Evolutionary conservation across 2,888 invertebrate genomes (phyloP), one percentile per base, ranked within the genome.

Genomic region (Yponomeuta sedellus): DNA sequence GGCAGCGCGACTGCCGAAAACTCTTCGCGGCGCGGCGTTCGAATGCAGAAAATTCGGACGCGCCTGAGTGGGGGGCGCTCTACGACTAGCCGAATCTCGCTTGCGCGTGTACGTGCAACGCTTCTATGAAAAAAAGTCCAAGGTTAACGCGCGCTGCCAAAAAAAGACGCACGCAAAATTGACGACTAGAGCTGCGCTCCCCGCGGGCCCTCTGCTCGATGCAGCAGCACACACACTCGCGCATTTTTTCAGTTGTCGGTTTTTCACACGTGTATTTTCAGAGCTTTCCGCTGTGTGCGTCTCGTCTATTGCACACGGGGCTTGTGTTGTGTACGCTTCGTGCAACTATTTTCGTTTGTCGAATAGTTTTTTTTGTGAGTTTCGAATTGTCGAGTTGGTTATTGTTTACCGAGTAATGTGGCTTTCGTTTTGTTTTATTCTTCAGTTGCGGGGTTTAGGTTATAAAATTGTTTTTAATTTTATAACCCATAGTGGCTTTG

Each of bases 41-140:
- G 85, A 90, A 89, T 91, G 91, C 91, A 91, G 90, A 91, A 90
- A 89, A 88, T 88, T 90, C 82, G 85, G 88, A 86, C 88, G 88
- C 85, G 85, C 73, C 80, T 52, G 88, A 86, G 89, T 86, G 88
- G 89, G 89, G 90, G 88, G 85, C 87, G 88, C 83, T 88, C 90
- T 89, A 85, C 83, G 89, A 83, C 89, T 89, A 88, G 86, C 83
- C 88, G 83, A 88, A 88, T 85, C 86, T 86, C 85, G 87, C 77
- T 86, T 85, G 87, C 77, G 87, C 85, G 88, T 76, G 86, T 89
- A 90, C 90, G 88, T 90, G 90, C 91, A 86, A 77, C 88, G 88
- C 88, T 87, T 86, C 83, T 85, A 86, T 88, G 88, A 88, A 88
- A 86, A 86, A 86, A 91, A 90, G 85, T 84, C 86, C 91, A 91